A percentile compares a stretch with the other conserved stretches of the same genome.
Conservation (phyloP, 1,140 invertebrate genomes). For the Drosophila navojoa region DNA sequence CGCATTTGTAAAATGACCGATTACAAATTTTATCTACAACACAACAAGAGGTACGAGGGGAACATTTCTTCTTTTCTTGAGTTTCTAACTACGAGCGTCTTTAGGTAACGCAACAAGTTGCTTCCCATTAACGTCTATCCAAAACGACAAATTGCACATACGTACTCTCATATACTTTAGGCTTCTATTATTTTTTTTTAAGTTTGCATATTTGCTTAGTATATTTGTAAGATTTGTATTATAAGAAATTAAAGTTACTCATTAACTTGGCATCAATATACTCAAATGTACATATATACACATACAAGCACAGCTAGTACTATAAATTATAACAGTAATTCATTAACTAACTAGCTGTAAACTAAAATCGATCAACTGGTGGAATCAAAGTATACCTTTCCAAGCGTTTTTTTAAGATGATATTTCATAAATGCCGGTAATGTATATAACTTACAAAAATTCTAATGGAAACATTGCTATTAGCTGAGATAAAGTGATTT, state of each 20-base stretch:
- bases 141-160: conserved; percentile 32
- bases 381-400: conserved; percentile 61
- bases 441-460: conserved; percentile 63
- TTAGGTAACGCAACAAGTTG: conserved; percentile 28
- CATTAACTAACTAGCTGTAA: conserved; percentile 48
- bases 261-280: conserved; percentile 41
- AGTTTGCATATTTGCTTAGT: conserved; percentile 58
- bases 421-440: conserved; percentile 36
- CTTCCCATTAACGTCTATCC: conserved; percentile 35
- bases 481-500: conserved; percentile 42
- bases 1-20: conserved; percentile 67
- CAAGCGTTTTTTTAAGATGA: conserved; percentile 51
- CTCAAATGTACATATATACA: conserved; percentile 63
- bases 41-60: not conserved
- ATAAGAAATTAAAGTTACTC: conserved; percentile 53
- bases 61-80: conserved; percentile 3
- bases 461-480: conserved; percentile 68
- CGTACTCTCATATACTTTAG: conserved; percentile 46
- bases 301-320: too few species aligned
- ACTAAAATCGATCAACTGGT: conserved; percentile 50
- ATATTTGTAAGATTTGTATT: conserved; percentile 82
- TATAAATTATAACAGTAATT: conserved; percentile 6
- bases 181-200: conserved; percentile 57
- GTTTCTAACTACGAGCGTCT: conserved; percentile 11
- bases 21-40: conserved; percentile 11